phyloP scores from a whole-genome alignment of 2,797 vertebrate genomes.

The Mormyrops boulengeri region DNA sequence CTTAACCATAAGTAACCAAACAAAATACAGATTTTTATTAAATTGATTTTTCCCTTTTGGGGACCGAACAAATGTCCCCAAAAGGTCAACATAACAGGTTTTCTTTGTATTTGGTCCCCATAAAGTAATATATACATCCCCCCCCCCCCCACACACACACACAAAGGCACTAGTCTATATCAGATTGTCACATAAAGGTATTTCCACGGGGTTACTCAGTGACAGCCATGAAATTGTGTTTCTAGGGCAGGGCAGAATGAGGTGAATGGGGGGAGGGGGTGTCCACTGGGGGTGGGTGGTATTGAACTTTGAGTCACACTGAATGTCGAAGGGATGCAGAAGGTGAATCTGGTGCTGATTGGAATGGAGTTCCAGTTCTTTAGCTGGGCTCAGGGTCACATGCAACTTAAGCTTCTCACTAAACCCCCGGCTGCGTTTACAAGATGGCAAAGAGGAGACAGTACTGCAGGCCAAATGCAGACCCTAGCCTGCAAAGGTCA shows the following conservation, averaged over 20 bases:
- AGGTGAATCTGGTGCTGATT: background rate
- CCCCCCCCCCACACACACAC: background rate
- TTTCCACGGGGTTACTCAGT: background rate
- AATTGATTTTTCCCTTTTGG: conserved; percentile 6
- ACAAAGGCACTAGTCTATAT: conserved; percentile 21
- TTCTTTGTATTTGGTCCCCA: background rate
- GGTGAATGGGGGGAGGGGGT: background rate
- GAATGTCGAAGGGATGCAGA: background rate
- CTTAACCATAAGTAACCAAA: background rate
- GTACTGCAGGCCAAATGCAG: conserved; percentile 31
- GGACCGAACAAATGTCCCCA: background rate
- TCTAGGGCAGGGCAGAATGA: background rate
- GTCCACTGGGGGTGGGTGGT: background rate
- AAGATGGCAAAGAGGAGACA: background rate
- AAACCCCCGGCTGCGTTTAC: conserved; percentile 4
- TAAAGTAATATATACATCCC: background rate
- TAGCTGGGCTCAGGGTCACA: background rate
- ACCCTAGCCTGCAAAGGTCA: conserved; percentile 24
- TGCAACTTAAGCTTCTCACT: background rate
- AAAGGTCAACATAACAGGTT: background rate
- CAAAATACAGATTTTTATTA: conserved; percentile 22
- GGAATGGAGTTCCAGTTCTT: conserved; percentile 27
- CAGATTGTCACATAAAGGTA: conserved; percentile 14
- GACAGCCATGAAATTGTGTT: background rate
- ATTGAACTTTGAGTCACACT: background rate